Percentiles rank a stretch among this genome's conserved stretches.
Conservation (phyloP, 2,113 vertebrate genomes). For the Dipodomys stephensi region DNA sequence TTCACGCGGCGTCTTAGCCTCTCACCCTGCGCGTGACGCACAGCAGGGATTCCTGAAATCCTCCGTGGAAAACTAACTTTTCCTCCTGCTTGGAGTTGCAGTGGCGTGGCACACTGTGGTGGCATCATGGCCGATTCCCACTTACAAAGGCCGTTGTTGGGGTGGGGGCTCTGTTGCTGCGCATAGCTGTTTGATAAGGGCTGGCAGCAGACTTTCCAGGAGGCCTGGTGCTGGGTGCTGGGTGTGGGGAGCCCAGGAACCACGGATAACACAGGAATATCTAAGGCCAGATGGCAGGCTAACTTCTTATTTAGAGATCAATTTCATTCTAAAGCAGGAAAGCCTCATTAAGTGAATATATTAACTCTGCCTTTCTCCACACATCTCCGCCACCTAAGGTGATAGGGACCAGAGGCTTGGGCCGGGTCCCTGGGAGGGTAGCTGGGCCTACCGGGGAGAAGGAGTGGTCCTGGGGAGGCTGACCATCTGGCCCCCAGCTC, state of each 20-base stretch:
- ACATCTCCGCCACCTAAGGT: background rate
- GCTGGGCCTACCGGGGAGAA: fast-evolving
- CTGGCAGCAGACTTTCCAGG: background rate
- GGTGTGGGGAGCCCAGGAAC: fast-evolving
- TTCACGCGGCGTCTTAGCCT: fast-evolving
- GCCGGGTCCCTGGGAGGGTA: too few species aligned
- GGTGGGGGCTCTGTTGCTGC: background rate
- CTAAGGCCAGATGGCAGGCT: background rate
- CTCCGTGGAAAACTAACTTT: fast-evolving
- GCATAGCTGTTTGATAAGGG: background rate
- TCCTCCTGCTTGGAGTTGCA: background rate
- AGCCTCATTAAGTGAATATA: background rate
- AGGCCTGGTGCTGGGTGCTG: fast-evolving
- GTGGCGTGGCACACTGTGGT: fast-evolving
- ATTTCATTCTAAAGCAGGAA: slow-evolving; percentile 24
- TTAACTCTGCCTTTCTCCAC: background rate
- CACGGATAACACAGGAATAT: fast-evolving
- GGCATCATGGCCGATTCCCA: background rate
- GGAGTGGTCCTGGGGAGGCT: too few species aligned
- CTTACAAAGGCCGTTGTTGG: background rate
- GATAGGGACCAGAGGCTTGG: background rate
- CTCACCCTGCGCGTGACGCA: too few species aligned
- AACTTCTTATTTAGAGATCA: background rate
- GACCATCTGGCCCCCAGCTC: too few species aligned
- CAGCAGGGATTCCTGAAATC: fast-evolving